phyloP scores from a whole-genome alignment of 1,140 invertebrate species.

The Drosophila punjabiensis region DNA sequence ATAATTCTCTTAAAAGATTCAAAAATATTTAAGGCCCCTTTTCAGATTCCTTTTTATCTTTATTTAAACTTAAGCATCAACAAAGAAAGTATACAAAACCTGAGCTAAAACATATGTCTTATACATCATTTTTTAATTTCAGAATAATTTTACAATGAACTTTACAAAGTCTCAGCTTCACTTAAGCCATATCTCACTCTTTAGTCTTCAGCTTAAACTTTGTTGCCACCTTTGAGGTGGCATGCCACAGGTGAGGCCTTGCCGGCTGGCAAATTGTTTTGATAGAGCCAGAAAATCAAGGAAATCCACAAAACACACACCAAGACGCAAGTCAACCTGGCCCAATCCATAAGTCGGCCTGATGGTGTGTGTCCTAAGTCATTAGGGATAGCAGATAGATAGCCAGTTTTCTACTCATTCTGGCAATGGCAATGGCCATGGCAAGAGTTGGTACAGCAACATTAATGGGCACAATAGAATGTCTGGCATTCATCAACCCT shows the following conservation, averaged over 20 bases:
- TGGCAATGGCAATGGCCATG: conserved; percentile 30
- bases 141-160: background rate
- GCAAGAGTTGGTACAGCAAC: conserved; percentile 5
- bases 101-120: background rate
- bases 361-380: conserved; percentile 54
- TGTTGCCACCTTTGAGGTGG: conserved; percentile 39
- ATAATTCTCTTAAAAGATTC: background rate
- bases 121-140: background rate
- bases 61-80: no score
- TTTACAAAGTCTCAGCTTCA: background rate
- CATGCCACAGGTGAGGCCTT: conserved; percentile 51
- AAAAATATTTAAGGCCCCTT: background rate
- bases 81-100: no score
- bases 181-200: background rate
- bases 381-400: conserved; percentile 51
- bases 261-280: conserved; percentile 56
- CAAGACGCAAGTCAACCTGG: conserved; percentile 19
- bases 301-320: conserved; percentile 3
- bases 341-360: conserved; percentile 35
- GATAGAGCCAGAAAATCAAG: conserved; percentile 47
- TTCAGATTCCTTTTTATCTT: no score
- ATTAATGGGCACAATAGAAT: conserved; percentile 63
- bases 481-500: conserved; percentile 70
- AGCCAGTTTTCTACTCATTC: conserved; percentile 28
- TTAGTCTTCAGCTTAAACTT: conserved; percentile 45